Evolutionary conservation across 2,113 vertebrate species (phyloP), one percentile per base, ranked within the genome.

Genomic region (Dipodomys ordii): DNA sequence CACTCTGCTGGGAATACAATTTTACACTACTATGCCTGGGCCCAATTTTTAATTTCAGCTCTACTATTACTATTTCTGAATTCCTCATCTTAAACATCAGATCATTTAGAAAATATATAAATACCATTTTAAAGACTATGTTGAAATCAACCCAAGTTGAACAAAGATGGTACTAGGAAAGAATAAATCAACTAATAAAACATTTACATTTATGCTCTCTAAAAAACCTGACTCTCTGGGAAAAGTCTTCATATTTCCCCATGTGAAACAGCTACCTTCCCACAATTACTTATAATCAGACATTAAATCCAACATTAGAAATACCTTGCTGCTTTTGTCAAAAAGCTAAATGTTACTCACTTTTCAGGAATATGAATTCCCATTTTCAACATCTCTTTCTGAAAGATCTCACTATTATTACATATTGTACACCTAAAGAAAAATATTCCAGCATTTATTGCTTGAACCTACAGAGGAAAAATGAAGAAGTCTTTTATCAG

Each of bases 361-460:
- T 98, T 99, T 98, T 99, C 99, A 94, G 99, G 99, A 98, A 99
- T 99, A 98, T 99, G 97, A 94, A 99, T 99, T 71, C 99, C 99
- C 99, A 99, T 99, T 96, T 99, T 97, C 84, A 99, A 98, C 99
- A 99, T 99, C 98, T 99, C 99, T 90, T 98, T 96, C 97, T 99
- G 99, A 98, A 99, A 99, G 95, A 96, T 97, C 4, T 99, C 99
- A 96, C 98, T 99, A 98, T 99, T 99, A 98, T 98, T 99, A 90
- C 99, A 99, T 30, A 99, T 96, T 64, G 99, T 99, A 87, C 99
- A 99, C 94, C 98, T 99, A 98, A 99, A 99, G 98, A 99, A 99
- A 98, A 99, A 99, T 92, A 99, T 97, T 71, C 99, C 99, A 86
- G 99, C 99, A 93, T 99, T 99, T 97, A 99, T 98, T 95, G 99